Conservation (phyloP, 2,888 invertebrate species). For the Drosophila hamatofila region DNA sequence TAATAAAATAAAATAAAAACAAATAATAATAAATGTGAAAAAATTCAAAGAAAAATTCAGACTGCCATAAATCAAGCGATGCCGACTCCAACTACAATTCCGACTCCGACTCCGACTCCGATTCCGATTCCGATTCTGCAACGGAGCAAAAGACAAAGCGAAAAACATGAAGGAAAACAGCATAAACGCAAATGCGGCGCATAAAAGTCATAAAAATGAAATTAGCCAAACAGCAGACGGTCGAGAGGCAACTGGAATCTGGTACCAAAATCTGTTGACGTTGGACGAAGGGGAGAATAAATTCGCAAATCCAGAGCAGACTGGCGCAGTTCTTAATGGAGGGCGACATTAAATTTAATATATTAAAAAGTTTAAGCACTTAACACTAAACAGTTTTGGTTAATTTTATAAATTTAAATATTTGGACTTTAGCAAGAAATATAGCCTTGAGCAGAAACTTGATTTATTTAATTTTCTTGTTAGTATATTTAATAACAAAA, state of each 20-base stretch:
- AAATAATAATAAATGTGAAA: conserved; percentile 27
- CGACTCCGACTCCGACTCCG: conserved; percentile 17
- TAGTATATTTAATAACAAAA: background rate
- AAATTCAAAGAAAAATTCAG: conserved; percentile 53
- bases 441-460: background rate
- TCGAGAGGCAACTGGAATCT: conserved; percentile 27
- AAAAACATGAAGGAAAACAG: conserved; percentile 34
- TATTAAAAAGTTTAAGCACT: conserved; percentile 32
- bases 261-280: conserved; percentile 20
- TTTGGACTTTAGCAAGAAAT: background rate
- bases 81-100: conserved; percentile 36
- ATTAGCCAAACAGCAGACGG: conserved; percentile 67
- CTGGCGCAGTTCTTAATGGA: conserved; percentile 31
- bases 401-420: background rate
- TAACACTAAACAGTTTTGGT: conserved; percentile 4
- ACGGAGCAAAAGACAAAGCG: conserved; percentile 40
- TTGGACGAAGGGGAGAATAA: conserved; percentile 1
- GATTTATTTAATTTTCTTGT: background rate
- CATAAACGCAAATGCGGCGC: conserved; percentile 56
- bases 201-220: conserved; percentile 77
- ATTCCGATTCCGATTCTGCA: conserved; percentile 21
- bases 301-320: conserved; percentile 10
- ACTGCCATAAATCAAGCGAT: conserved; percentile 63
- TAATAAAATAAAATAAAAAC: conserved; percentile 19
- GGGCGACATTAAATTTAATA: conserved; percentile 43